phyloP scores from a whole-genome alignment of 1,140 invertebrate species.

The Drosophila paulistorum region DNA sequence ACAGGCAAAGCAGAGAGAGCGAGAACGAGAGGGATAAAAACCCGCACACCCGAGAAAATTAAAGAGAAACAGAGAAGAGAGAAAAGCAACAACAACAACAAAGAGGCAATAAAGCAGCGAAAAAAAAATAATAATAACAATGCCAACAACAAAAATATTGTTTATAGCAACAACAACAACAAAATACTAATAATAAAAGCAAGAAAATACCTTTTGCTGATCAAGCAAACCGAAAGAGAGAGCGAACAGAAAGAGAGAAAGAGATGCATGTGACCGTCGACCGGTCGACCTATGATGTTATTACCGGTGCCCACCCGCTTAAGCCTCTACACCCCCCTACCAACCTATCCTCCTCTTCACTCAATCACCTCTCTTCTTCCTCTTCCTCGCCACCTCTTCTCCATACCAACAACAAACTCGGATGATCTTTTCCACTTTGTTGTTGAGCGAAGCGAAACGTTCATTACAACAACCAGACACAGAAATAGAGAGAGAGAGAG shows the following conservation, averaged over 20 bases:
- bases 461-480: conserved; percentile 34
- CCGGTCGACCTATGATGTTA: conserved; percentile 73
- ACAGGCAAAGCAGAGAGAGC: conserved; percentile 18
- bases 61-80: conserved; percentile 1
- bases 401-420: background rate
- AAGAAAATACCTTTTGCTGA: conserved; percentile 52
- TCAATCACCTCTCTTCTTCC: background rate
- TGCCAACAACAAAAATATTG: conserved; percentile 54
- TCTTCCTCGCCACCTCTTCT: background rate
- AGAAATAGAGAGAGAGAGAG: background rate
- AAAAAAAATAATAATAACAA: conserved; percentile 50
- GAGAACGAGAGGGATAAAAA: conserved; percentile 29
- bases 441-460: conserved; percentile 57
- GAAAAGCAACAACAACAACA: conserved; percentile 35
- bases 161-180: conserved; percentile 37
- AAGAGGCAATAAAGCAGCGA: conserved; percentile 52
- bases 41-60: background rate
- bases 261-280: conserved; percentile 55
- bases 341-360: background rate
- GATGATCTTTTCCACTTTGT: conserved; percentile 22
- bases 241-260: conserved; percentile 1
- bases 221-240: conserved; percentile 29
- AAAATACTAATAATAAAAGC: conserved; percentile 40
- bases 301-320: conserved; percentile 53
- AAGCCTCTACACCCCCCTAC: conserved; percentile 7